Evolutionary conservation across 2,888 invertebrate species (phyloP), one percentile per base, ranked within the genome.

Genomic region (Hipparchia semele): DNA sequence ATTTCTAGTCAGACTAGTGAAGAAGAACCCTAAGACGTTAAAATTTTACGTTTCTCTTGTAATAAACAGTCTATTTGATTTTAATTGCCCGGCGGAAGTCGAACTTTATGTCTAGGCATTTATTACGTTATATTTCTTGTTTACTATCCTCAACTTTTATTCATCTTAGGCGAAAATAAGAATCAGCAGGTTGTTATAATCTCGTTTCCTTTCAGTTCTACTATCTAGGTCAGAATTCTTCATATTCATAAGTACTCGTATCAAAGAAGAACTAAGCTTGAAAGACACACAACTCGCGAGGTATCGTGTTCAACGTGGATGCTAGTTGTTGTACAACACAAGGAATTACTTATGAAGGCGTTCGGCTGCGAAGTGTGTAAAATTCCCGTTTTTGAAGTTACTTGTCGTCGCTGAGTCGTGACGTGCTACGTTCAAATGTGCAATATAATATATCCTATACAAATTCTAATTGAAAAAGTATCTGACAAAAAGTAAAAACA

Each of bases 221-320:
- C 67, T 51, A 74, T 76, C 23, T 58, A 58, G 75, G 73, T 68
- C 75, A 70, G 67, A 51, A 8, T 54, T 46, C 59, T 67, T 67
- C 70, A 59, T 39, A 67, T 68, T 72, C 49, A 72, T 74, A 73
- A 73, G 65, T 69, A 23, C 23, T 23, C 23, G 23, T 23, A 70
- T 75, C 73, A 75, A 75, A 75, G 67, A 49, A 39, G 58, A 59
- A 58, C 67, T 54, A 58, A 23, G 23, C 13, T 8, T 58, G 6
- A 13, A 7, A 23, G 6, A 58, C 8, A 23, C 10, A 12, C 2
- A 23, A 3, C 58, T 13, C 58, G 58, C 8, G 23, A 23, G 23
- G 13, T 2, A 56, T 3, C 9, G n/a, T n/a, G 6, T 54, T n/a
- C 54, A 54, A 54, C 12, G 54, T n/a, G 49, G 8, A 6, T 54